phyloP scores from a whole-genome alignment of 2,888 invertebrate species.

The Agrotis exclamationis region DNA sequence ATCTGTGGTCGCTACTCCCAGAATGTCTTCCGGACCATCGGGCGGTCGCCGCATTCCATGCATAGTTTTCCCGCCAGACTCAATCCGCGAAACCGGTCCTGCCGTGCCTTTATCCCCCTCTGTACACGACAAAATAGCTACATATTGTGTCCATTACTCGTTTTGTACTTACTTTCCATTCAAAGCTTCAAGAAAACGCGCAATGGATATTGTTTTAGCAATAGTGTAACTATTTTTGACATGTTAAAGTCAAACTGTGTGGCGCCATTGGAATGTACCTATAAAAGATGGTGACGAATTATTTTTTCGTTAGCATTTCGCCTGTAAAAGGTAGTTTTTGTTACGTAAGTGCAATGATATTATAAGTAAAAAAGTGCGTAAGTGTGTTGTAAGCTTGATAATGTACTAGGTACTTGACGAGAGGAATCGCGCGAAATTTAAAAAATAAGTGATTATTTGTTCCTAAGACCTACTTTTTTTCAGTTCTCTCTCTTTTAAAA shows the following conservation, averaged over 20 bases:
- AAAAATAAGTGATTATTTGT: background rate
- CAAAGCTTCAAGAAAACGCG: accelerated
- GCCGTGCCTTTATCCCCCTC: conserved; percentile 56
- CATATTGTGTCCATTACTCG: conserved; percentile 27
- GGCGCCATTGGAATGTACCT: conserved; percentile 39
- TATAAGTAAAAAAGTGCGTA: no score
- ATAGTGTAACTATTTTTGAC: background rate
- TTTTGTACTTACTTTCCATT: background rate
- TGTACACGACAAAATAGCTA: background rate
- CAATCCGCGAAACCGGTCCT: conserved; percentile 73
- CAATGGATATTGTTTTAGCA: conserved; percentile 1
- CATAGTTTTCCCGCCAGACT: conserved; percentile 74
- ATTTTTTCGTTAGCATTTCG: conserved; percentile 42
- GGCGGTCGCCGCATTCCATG: conserved; percentile 70
- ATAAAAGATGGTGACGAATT: conserved; percentile 20
- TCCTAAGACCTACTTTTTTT: background rate
- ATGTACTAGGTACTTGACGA: conserved; percentile 1
- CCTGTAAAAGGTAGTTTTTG: conserved; percentile 21
- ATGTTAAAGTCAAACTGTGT: conserved; percentile 20
- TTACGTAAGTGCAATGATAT: no score
- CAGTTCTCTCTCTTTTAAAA: no score
- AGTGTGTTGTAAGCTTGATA: conserved; percentile 30
- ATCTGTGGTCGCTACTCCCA: conserved; percentile 11
- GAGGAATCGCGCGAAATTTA: background rate
- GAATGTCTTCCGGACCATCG: conserved; percentile 58